A percentile compares a stretch with the other conserved stretches of the same genome.
Conservation (phyloP, 1,140 invertebrate genomes). For the Asbolus verrucosus region DNA sequence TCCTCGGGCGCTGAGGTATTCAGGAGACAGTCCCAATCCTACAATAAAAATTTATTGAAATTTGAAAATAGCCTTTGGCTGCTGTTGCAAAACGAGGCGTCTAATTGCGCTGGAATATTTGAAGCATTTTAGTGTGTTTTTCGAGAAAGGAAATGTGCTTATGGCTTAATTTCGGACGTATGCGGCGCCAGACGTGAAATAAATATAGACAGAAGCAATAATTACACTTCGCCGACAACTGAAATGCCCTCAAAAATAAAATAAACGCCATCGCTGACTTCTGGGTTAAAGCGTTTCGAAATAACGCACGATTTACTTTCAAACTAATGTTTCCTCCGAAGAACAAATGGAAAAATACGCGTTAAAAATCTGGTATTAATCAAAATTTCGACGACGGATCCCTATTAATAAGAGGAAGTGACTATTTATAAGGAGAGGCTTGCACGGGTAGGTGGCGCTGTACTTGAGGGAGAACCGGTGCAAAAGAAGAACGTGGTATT, state of each 20-base stretch:
- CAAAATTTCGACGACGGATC: conserved; percentile 9
- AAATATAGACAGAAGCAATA: conserved; percentile 35
- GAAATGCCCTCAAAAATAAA: conserved; percentile 41
- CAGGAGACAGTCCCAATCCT: conserved; percentile 78
- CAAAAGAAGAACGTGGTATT: conserved; percentile 12
- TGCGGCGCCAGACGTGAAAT: conserved; percentile 23
- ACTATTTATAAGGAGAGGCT: background rate
- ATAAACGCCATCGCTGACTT: background rate
- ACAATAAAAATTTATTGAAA: no score
- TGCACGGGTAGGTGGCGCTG: conserved; percentile 17
- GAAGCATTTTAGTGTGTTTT: background rate
- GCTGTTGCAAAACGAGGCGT: background rate
- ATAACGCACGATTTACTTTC: conserved; percentile 45
- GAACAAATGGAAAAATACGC: background rate
- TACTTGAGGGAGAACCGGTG: conserved; percentile 6
- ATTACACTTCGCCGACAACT: conserved; percentile 25
- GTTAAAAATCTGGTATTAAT: conserved; percentile 33
- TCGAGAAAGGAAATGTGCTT: conserved; percentile 25
- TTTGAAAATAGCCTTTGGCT: conserved; percentile 51
- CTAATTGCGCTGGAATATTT: conserved; percentile 2
- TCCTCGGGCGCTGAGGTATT: conserved; percentile 79
- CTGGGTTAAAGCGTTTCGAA: background rate
- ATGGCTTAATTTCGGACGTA: conserved; percentile 21
- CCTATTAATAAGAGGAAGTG: conserved; percentile 18
- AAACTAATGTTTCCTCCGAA: conserved; percentile 41